A percentile compares a stretch with the other conserved stretches of the same genome.
Conservation (phyloP, 1,140 invertebrate species). For the Whitmania pigra region DNA sequence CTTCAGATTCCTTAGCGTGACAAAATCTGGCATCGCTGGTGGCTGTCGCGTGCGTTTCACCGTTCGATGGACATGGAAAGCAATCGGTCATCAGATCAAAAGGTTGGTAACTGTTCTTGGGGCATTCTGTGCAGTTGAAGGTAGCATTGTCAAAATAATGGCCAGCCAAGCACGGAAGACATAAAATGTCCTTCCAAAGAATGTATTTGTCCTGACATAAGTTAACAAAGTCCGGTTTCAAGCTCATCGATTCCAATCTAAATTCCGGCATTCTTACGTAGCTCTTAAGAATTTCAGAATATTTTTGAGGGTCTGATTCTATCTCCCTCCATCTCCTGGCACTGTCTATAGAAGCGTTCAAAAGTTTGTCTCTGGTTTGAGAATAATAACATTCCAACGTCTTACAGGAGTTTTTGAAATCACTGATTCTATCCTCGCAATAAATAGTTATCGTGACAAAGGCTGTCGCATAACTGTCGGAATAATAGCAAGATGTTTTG, state of each 20-base stretch:
- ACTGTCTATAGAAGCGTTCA: constrained; percentile 3
- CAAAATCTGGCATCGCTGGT: not conserved
- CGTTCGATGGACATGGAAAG: constrained; percentile 2
- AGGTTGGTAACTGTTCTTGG: not conserved
- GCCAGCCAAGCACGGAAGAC: not conserved
- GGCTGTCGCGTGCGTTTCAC: not conserved
- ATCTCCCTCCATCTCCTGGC: constrained; percentile 2
- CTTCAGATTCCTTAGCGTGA: not conserved
- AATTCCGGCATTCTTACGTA: constrained; percentile 1
- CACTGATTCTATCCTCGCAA: constrained; percentile 2
- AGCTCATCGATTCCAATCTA: not conserved
- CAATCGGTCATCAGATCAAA: constrained; percentile 5
- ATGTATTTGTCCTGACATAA: not conserved
- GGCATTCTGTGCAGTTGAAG: not conserved
- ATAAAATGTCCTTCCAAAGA: not conserved
- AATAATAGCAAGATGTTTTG: not conserved
- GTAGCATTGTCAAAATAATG: not conserved
- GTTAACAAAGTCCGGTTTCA: not conserved
- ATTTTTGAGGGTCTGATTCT: constrained; percentile 4
- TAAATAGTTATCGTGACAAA: not conserved
- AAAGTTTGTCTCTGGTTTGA: not conserved
- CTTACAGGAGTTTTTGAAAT: not conserved
- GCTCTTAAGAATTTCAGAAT: not conserved
- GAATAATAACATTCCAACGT: constrained; percentile 9
- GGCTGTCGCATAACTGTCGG: not conserved